These are phyloP conservation scores for Strigamia maritima DNA, from an alignment of 2,888 invertebrate genomes.

Conservation along the genomic window DNA sequence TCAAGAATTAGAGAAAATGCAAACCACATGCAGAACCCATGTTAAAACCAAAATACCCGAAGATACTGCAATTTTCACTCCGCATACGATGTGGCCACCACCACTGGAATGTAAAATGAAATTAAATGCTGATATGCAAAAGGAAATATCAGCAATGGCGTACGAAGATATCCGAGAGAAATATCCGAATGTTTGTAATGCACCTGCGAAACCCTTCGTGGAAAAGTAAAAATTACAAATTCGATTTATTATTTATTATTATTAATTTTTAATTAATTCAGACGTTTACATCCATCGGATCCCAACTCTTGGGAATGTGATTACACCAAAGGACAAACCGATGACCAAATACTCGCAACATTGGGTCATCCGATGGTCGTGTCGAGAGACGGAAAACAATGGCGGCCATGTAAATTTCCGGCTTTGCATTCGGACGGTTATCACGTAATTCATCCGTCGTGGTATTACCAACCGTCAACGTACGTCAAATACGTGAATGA, in stretches of 20 bases:
- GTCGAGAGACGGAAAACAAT: background rate
- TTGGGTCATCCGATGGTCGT: background rate
- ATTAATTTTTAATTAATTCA: background rate
- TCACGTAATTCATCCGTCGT: background rate
- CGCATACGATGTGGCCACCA: background rate
- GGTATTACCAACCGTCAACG: constrained; percentile 17
- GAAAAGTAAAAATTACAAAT: background rate
- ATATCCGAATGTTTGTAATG: background rate
- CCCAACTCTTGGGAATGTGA: background rate
- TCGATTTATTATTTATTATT: background rate
- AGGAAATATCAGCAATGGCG: background rate
- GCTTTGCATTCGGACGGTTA: background rate
- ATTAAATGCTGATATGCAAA: background rate
- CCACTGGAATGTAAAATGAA: background rate
- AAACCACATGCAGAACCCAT: background rate
- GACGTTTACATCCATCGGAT: background rate
- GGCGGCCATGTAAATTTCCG: background rate
- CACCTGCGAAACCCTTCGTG: background rate
- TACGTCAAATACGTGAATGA: background rate
- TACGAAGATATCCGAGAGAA: background rate
- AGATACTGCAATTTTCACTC: background rate
- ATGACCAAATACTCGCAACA: background rate
- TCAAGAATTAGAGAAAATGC: background rate
- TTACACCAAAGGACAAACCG: background rate
- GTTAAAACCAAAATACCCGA: background rate